Conservation (phyloP, 1,140 invertebrate species). For the Macrostomum lignano region DNA sequence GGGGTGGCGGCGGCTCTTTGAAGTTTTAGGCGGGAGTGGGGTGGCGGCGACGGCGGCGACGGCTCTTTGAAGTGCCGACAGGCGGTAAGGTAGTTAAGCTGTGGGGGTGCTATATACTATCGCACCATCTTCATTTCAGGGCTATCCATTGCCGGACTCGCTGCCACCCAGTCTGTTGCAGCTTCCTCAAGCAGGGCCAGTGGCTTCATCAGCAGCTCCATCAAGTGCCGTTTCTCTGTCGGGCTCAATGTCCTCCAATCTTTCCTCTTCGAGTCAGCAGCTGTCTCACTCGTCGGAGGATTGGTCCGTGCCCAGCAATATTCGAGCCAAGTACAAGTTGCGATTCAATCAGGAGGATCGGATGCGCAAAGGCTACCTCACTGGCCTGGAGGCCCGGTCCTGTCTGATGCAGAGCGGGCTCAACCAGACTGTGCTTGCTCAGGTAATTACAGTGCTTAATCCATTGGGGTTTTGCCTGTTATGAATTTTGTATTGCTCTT, state of each 20-base stretch:
- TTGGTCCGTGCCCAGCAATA: conserved; percentile 60
- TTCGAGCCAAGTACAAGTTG: conserved; percentile 72
- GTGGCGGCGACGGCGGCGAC: too few relatives aligned
- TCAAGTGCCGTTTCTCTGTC: neutral
- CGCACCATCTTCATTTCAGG: conserved; percentile 33
- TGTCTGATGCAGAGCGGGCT: conserved; percentile 74
- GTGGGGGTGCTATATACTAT: neutral
- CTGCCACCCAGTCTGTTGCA: neutral
- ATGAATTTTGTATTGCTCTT: conserved; percentile 1
- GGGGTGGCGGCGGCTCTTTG: too few relatives aligned
- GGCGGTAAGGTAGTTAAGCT: too few relatives aligned
- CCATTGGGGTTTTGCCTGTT: conserved; percentile 4
- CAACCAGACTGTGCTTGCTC: conserved; percentile 55
- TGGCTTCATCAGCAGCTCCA: neutral
- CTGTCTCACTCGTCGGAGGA: conserved; percentile 12
- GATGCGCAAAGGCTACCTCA: conserved; percentile 50
- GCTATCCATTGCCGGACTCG: conserved; percentile 52
- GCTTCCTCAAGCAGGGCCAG: neutral
- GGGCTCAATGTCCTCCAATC: neutral
- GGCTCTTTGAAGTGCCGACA: too few relatives aligned
- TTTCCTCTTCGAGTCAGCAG: conserved; percentile 4
- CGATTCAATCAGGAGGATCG: conserved; percentile 70
- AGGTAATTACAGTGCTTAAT: conserved; percentile 34
- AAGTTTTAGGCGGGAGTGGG: too few relatives aligned
- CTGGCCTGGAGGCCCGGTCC: conserved; percentile 57